Base-by-base conservation (phyloP, 2,888 invertebrate genomes). In the Aelia acuminata region DNA sequence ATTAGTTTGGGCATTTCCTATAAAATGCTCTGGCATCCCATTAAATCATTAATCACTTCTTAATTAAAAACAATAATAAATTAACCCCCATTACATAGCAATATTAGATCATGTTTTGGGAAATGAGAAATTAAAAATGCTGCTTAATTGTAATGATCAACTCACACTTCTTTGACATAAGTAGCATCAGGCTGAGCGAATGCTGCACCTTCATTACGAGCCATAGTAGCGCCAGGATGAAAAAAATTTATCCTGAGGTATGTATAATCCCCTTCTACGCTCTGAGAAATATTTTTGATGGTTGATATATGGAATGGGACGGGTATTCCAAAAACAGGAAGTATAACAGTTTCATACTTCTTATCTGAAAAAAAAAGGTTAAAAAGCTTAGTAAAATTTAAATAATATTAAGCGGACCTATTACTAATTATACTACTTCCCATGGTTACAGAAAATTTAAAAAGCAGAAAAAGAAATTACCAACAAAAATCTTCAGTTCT, bases 261-360 rank as follows among this genome's bases (percentile, higher is more conserved):
- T 0, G 99, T 99, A 93, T 98, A 99, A 93, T 99, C 99, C 10
- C 99, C 98, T 93, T 99, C 99, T 22, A 99, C 98, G 0, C 98
- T 98, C 93, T 98, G 98, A 0, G 98, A 98, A 91, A 99, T 98
- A 92, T 99, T 99, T 94, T 99, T 99, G 88, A 99, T 98, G 11
- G 98, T 99, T 8, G 99, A 98, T 92, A 99, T 99, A 92, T 99
- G 99, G 93, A 98, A 99, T 88, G 99, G 99, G 89, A 98, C 98
- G 0, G 99, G 96, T 84, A 98, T 94, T 89, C 99, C 99, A 93
- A 98, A 99, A 91, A 99, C 95, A 3, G 99, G 99, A 91, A 99
- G 93, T 90, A 99, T 98, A n/a, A 99, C 96, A 1, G 99, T 98
- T 93, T 99, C 99, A 92, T 98, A 98, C 93, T 98, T 98, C 91